Percentiles rank a stretch among this genome's conserved stretches.
Evolutionary conservation across 2,797 vertebrate species (phyloP).

Genomic region (Lerista edwardsae): DNA sequence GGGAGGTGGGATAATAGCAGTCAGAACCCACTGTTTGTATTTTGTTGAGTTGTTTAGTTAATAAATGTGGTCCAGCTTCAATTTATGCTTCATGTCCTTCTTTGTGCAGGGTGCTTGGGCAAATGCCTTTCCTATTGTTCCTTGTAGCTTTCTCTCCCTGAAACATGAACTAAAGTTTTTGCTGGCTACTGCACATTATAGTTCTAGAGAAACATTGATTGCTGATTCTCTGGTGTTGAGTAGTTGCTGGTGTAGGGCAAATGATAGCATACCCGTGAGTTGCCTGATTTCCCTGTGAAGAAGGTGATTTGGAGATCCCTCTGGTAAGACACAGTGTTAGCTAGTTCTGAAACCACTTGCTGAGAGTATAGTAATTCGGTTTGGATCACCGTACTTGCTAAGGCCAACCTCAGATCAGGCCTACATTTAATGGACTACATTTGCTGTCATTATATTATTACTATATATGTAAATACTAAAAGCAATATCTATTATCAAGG

Average conservation of each 20-base stretch:
- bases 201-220: background rate
- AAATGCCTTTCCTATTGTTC: background rate
- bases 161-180: background rate
- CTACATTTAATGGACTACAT: background rate
- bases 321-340: too few species aligned
- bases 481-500: background rate
- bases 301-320: background rate
- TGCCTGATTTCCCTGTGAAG: background rate
- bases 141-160: background rate
- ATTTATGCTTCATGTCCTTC: too few species aligned
- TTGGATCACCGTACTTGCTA: background rate
- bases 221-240: background rate
- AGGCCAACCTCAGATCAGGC: too few species aligned
- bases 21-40: too few species aligned
- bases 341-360: background rate
- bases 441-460: background rate
- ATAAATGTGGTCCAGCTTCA: too few species aligned
- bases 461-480: background rate
- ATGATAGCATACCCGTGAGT: background rate
- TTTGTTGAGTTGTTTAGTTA: too few species aligned
- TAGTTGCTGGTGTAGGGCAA: background rate
- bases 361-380: background rate
- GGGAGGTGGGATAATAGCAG: too few species aligned
- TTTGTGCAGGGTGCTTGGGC: too few species aligned
- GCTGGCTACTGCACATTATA: background rate